Conservation (phyloP, 2,888 invertebrate species). For the Autographa gamma region DNA sequence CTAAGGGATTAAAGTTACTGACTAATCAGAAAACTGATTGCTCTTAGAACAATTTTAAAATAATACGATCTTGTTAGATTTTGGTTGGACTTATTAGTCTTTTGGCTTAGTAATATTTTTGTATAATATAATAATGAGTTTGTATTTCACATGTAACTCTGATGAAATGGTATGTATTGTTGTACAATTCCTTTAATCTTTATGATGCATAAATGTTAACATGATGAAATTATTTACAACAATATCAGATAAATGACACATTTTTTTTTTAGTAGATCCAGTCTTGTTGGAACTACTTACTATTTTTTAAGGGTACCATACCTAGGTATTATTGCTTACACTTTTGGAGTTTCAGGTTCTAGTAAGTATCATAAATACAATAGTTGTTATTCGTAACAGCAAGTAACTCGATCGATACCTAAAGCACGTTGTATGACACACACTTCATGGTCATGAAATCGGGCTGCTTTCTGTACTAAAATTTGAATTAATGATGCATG, state of each 20-base stretch:
- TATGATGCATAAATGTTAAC: constrained; percentile 22
- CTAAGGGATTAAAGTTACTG: neutral
- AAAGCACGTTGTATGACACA: constrained; percentile 4
- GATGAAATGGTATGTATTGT: neutral
- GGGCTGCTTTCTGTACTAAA: constrained; percentile 7
- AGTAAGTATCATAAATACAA: constrained; percentile 16
- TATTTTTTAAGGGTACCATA: neutral
- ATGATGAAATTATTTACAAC: constrained; percentile 18
- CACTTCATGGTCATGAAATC: constrained; percentile 1
- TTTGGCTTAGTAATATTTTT: neutral
- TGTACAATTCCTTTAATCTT: neutral
- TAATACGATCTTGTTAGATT: neutral
- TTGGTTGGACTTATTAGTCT: neutral
- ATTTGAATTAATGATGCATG: constrained; percentile 16
- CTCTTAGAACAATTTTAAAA: neutral
- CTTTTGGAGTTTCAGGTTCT: neutral
- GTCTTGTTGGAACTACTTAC: neutral
- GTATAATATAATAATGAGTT: neutral
- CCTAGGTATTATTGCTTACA: neutral
- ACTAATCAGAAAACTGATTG: neutral
- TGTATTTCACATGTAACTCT: too few species aligned
- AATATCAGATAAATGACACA: neutral
- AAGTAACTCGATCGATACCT: constrained; percentile 9
- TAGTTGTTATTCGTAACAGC: constrained; percentile 18
- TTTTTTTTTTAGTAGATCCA: neutral